phyloP scores from a whole-genome alignment of 2,888 invertebrate species.

The Epirrita christyi region DNA sequence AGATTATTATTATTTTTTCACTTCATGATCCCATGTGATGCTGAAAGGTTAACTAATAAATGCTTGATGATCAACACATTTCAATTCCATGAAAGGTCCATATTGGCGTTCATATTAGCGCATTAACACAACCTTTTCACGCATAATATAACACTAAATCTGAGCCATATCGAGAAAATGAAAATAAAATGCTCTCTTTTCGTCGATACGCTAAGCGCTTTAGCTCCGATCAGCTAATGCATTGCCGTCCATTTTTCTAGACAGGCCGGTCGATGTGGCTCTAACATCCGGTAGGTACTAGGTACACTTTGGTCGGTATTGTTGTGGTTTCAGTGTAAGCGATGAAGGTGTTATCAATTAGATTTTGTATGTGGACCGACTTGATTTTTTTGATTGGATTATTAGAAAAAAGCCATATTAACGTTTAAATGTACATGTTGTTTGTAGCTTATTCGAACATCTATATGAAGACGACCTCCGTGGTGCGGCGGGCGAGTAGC shows the following conservation, averaged over 20 bases:
- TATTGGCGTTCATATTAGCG: conserved; percentile 26
- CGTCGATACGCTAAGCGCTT: conserved; percentile 57
- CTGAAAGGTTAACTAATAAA: no score
- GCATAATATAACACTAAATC: conserved; percentile 41
- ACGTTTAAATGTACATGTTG: no score
- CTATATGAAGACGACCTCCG: no score
- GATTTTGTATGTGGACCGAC: background rate
- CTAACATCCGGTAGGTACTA: conserved; percentile 69
- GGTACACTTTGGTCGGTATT: conserved; percentile 49
- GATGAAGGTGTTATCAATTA: background rate
- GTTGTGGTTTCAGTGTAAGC: conserved; percentile 37
- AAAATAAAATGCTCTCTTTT: conserved; percentile 55
- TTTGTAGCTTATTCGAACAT: no score
- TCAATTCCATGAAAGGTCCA: conserved; percentile 19
- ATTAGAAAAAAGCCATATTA: no score
- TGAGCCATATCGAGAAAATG: conserved; percentile 30
- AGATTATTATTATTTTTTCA: no score
- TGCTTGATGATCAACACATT: conserved; percentile 24
- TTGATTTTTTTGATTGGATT: no score
- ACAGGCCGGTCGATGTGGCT: conserved; percentile 60
- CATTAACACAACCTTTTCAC: conserved; percentile 29
- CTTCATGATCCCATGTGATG: no score
- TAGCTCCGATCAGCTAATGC: conserved; percentile 66
- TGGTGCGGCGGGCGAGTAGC: no score
- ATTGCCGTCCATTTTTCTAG: conserved; percentile 69